These are phyloP conservation scores for Pachypanchax playfairii DNA, from an alignment of 2,113 vertebrate genomes.

Conservation along the genomic window DNA sequence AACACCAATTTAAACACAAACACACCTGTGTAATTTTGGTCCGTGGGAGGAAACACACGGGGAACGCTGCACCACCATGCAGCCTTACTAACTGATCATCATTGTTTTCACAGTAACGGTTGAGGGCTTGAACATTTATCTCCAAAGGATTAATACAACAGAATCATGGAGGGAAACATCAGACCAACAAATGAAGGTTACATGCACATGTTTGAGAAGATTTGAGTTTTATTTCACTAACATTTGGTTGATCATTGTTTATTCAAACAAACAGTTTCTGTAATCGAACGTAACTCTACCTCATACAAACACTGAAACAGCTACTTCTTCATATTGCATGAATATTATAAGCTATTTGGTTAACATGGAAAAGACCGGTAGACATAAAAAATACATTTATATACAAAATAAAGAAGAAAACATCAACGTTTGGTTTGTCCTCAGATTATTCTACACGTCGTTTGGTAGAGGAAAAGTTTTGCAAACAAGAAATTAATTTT, in stretches of 20 bases:
- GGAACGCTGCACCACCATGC: too few relatives aligned
- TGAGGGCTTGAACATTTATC: too few relatives aligned
- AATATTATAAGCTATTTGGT: constrained; percentile 68
- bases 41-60: too few relatives aligned
- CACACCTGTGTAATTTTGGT: too few relatives aligned
- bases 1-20: too few relatives aligned
- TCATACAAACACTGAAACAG: constrained; percentile 66
- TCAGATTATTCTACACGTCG: constrained; percentile 8
- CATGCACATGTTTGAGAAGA: constrained; percentile 34
- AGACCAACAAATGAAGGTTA: background rate
- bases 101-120: too few relatives aligned
- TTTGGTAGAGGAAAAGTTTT: constrained; percentile 13
- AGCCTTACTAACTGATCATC: too few relatives aligned
- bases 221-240: constrained; percentile 70
- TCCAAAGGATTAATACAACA: too few relatives aligned
- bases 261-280: constrained; percentile 50
- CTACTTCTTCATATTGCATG: constrained; percentile 79
- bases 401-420: constrained; percentile 55
- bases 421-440: constrained; percentile 18
- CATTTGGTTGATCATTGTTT: constrained; percentile 61
- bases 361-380: constrained; percentile 68
- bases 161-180: background rate
- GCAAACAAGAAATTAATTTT: constrained; percentile 6
- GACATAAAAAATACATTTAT: constrained; percentile 59
- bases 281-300: constrained; percentile 68